Base-by-base conservation (phyloP, 1,140 invertebrate genomes). In the Tetramorium parvispinum region DNA sequence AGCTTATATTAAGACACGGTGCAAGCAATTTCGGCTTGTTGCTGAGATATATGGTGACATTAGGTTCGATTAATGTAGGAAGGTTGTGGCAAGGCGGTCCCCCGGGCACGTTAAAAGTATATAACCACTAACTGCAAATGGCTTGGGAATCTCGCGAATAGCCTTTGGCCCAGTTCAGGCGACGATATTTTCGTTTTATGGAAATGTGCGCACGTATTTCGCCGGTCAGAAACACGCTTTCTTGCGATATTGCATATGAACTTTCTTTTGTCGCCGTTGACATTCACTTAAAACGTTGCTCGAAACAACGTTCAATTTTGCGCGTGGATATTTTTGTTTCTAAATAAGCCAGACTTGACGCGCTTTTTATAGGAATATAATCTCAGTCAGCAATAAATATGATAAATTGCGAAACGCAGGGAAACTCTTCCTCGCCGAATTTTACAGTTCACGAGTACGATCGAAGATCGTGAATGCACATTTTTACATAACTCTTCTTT, bases 121-220 rank as follows among this genome's bases (percentile, higher is more conserved):
- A 68, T 40, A 40, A 32, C 18, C 51, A 27, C n/a, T 65, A 78
- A 78, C 18, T 16, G 43, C n/a, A n/a, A 65, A 59, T 65, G 49
- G 53, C 32, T 57, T 24, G 37, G 18, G 32, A 32, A 46, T 18
- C 16, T 43, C 46, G 49, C 46, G 49, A 73, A 55, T 57, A 32
- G 18, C n/a, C 32, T 79, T 55, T 24, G 40, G 13, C 18, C 21
- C 32, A 51, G 2, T 13, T 77, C 8, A 18, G 21, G 4, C 5
- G 18, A 13, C 16, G 46, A 40, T 53, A 66, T 55, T 79, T 79
- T 79, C n/a, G 37, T 43, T 68, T 51, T 53, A 43, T 43, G 40
- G 40, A 66, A 65, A 79, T 68, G 46, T 7, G 10, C 32, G n/a
- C n/a, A 55, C 18, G 40, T 43, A 43, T 10, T 43, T 43, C 40